Evolutionary conservation across 2,888 invertebrate genomes (phyloP), one percentile per base, ranked within the genome.

Genomic region (Erebia palarica): DNA sequence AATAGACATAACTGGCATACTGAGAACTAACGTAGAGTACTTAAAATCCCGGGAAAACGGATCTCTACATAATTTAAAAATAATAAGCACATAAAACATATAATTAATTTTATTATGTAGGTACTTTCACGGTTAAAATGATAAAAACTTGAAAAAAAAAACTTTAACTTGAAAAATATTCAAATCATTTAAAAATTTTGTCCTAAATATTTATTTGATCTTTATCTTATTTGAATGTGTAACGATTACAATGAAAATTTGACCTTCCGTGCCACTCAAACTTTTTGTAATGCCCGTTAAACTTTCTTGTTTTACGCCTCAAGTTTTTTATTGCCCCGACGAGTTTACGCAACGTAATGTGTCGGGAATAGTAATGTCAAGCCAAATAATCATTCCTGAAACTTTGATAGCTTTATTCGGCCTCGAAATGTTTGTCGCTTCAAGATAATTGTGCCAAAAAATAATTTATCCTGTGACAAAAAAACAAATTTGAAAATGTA

Each of bases 221-320:
- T 36, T 7, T 36, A 7, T 36, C 36, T 7, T 36, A 36, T 36
- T 36, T 36, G 36, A 36, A 36, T 36, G 36, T 36, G 27, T 27
- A 3, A 36, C 36, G 36, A 36, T 36, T 69, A 75, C 77, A 79
- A 77, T 75, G 75, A 77, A 77, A 77, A 75, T 78, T 76, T 78
- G 77, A 79, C 78, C 75, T 76, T 78, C 68, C 53, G 13, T 68
- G 72, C 75, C 78, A 77, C 76, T 79, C 75, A 76, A 80, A 80
- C 78, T 80, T 80, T 79, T 78, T 76, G 78, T 79, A 75, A 78
- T 78, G 74, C 78, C 75, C 75, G 77, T 78, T 75, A 77, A 78
- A 78, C 77, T 79, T 78, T 75, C 75, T 73, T 78, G 77, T 78
- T 80, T 80, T 80, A 79, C 77, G 80, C 74, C 71, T 75, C 71